Percentiles rank a stretch among this genome's conserved stretches.
Evolutionary conservation across 2,113 vertebrate genomes (phyloP).

Genomic region (Excalfactoria chinensis): DNA sequence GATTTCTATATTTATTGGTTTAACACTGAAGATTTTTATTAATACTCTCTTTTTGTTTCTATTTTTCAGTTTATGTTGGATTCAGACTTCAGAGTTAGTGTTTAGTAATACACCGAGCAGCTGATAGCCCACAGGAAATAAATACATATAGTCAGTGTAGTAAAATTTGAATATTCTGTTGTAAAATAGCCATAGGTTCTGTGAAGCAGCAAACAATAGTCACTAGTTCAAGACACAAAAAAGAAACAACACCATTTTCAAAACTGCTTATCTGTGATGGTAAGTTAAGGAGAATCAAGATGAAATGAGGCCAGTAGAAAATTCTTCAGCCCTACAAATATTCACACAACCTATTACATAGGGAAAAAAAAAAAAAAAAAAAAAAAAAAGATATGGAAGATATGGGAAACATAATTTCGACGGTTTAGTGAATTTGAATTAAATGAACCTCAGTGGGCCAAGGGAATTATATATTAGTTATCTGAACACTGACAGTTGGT

Average conservation of each 20-base stretch:
- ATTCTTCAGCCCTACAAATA: neutral
- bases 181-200: neutral
- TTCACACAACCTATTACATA: neutral
- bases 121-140: neutral
- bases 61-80: neutral
- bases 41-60: neutral
- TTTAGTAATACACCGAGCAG: neutral
- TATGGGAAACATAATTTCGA: neutral
- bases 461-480: conserved; percentile 28
- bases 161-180: conserved; percentile 12
- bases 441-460: neutral
- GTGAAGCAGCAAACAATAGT: neutral
- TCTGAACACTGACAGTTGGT: conserved; percentile 32
- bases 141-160: neutral
- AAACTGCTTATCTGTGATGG: neutral
- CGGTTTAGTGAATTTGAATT: conserved; percentile 29
- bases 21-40: rapidly evolving
- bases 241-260: neutral
- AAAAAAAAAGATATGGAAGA: neutral
- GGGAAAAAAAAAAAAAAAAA: neutral
- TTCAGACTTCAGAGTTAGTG: neutral
- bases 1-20: neutral
- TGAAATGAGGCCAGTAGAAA: neutral
- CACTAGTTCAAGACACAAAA: neutral
- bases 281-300: neutral